Evolutionary conservation across 2,113 vertebrate species (phyloP).

Genomic region (Lophotis ruficrista): DNA sequence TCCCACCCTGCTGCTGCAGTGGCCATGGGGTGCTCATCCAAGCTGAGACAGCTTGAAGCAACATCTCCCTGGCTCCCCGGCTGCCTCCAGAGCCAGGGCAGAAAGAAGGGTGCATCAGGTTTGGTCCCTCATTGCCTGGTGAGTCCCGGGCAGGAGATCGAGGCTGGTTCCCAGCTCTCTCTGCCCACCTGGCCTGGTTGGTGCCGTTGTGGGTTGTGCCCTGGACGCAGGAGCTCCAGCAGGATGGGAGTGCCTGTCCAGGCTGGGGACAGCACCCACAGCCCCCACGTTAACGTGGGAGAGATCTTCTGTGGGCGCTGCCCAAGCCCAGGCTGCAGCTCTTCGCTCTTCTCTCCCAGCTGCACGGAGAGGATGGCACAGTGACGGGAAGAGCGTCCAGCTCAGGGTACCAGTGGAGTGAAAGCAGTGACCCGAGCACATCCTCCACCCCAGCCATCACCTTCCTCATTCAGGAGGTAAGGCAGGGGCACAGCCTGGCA

Average conservation of each 20-base stretch:
- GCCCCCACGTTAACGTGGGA: neutral
- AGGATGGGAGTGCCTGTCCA: neutral
- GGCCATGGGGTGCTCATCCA: neutral
- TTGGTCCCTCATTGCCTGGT: neutral
- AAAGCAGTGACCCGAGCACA: neutral
- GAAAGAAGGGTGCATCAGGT: neutral
- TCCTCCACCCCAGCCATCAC: slow-evolving; percentile 69
- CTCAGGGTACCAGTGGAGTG: neutral
- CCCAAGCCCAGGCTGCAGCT: neutral
- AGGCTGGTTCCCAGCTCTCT: neutral
- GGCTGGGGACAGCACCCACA: neutral
- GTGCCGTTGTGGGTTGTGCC: neutral
- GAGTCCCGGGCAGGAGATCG: neutral
- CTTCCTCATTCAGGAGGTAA: slow-evolving; percentile 86
- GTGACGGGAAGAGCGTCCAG: neutral
- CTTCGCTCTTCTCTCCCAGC: slow-evolving; percentile 25
- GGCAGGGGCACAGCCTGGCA: neutral
- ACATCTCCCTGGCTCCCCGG: neutral
- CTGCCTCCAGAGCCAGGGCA: neutral
- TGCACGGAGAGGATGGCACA: neutral
- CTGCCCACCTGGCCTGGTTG: neutral
- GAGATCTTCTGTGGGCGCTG: neutral
- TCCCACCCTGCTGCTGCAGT: neutral
- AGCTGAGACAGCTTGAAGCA: neutral
- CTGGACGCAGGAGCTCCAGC: neutral